These are phyloP conservation scores for Chironex yamaguchii DNA, from an alignment of 30 jellyfish, hydroid and myxozoan genomes.

Conservation along the genomic window DNA sequence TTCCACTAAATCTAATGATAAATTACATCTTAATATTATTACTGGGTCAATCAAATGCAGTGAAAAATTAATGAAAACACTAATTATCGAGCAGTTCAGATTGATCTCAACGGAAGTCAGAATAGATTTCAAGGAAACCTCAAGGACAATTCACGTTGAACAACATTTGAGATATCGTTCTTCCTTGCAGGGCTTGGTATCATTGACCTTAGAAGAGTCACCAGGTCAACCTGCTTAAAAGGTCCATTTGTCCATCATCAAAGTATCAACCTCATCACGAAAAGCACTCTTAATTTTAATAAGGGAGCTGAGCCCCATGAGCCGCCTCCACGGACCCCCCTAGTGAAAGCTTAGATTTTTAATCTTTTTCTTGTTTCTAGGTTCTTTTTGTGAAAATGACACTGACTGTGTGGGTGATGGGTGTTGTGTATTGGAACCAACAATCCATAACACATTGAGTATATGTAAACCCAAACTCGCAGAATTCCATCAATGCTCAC, in stretches of 20 bases:
- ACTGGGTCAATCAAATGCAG: too few species aligned
- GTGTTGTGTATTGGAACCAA: conserved; percentile 96
- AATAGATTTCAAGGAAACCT: too few species aligned
- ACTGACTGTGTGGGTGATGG: conserved; percentile 88
- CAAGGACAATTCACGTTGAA: too few species aligned
- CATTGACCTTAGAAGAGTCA: too few species aligned
- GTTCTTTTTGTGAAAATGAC: conserved; percentile 91
- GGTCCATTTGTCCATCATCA: neutral
- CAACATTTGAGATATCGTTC: too few species aligned
- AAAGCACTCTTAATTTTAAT: neutral
- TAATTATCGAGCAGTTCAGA: too few species aligned
- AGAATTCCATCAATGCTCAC: conserved; percentile 95
- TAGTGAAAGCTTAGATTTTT: neutral
- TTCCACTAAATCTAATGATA: too few species aligned
- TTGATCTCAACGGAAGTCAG: too few species aligned
- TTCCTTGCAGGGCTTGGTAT: too few species aligned
- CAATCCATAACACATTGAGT: conserved; percentile 81
- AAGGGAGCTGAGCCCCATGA: neutral
- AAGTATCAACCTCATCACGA: neutral
- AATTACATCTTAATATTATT: too few species aligned
- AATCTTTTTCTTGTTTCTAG: conserved; percentile 29
- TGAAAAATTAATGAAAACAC: too few species aligned
- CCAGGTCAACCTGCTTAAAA: too few species aligned
- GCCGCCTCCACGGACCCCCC: neutral
- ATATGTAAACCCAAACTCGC: conserved; percentile 88